Percentiles rank a stretch among this genome's conserved stretches.
These are phyloP conservation scores for Nectonema munidae DNA, from an alignment of 2,888 invertebrate genomes.

Conservation along the genomic window DNA sequence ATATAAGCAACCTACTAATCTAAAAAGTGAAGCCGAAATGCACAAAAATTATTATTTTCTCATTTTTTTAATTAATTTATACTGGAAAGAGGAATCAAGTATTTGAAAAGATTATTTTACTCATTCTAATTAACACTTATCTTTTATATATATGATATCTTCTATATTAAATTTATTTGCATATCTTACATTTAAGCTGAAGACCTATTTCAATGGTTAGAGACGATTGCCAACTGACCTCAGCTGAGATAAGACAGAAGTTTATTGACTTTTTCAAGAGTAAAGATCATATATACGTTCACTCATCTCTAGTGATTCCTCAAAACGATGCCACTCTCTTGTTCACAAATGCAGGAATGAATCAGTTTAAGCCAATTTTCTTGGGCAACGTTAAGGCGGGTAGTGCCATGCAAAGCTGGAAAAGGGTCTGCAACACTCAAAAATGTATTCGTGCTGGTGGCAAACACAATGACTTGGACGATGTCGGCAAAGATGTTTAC, in stretches of 20 bases:
- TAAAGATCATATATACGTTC: conserved; percentile 52
- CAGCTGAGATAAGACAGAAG: conserved; percentile 35
- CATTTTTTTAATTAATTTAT: too few relatives aligned
- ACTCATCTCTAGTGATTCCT: conserved; percentile 84
- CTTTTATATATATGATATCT: too few relatives aligned
- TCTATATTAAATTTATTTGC: too few relatives aligned
- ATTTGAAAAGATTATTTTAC: too few relatives aligned
- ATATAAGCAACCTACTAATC: too few relatives aligned
- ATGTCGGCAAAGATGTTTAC: conserved; percentile 96
- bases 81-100: too few relatives aligned
- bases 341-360: conserved; percentile 97
- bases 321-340: conserved; percentile 82
- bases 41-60: too few relatives aligned
- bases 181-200: too few relatives aligned
- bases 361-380: conserved; percentile 92
- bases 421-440: conserved; percentile 65
- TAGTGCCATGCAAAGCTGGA: conserved; percentile 54
- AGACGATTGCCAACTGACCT: too few relatives aligned
- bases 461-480: conserved; percentile 95
- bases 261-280: conserved; percentile 65
- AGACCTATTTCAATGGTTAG: too few relatives aligned
- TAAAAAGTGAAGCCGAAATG: too few relatives aligned
- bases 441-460: conserved; percentile 97
- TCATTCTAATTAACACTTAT: too few relatives aligned
- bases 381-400: conserved; percentile 75